phyloP scores from a whole-genome alignment of 2,113 vertebrate species.

The Octodon degus region DNA sequence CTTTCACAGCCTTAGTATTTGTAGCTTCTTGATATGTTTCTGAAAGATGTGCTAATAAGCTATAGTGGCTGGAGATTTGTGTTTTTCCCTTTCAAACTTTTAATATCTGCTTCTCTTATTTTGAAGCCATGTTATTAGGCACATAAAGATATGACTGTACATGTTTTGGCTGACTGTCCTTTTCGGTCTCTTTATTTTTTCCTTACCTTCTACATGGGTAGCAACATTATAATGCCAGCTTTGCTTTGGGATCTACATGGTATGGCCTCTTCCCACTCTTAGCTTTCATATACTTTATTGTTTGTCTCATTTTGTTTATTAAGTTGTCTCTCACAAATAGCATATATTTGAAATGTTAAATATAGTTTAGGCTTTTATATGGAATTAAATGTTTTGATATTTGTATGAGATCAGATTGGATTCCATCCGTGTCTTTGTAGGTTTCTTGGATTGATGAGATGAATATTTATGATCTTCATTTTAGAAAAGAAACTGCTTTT shows the following conservation, averaged over 20 bases:
- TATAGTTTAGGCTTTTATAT: not conserved
- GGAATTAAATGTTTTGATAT: not conserved
- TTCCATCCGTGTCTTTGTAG: not conserved
- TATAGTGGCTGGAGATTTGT: not conserved
- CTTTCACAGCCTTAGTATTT: not conserved
- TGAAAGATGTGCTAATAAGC: not conserved
- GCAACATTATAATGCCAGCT: not conserved
- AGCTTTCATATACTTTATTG: not conserved
- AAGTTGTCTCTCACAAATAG: constrained; percentile 42
- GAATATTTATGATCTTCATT: not conserved
- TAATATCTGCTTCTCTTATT: not conserved
- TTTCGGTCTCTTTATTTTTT: not conserved
- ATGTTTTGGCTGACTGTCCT: not conserved
- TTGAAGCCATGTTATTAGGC: not conserved
- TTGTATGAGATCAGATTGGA: not conserved
- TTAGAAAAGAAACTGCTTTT: not conserved
- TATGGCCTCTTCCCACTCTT: not conserved
- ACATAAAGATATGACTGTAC: not conserved
- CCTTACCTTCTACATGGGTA: not conserved
- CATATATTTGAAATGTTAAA: not conserved
- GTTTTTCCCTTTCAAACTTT: not conserved
- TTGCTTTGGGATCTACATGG: not conserved
- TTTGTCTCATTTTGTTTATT: not conserved
- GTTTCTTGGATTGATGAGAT: not conserved
- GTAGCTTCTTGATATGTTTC: not conserved